A percentile compares a stretch with the other conserved stretches of the same genome.
phyloP scores from a whole-genome alignment of 2,797 vertebrate genomes.

The Amazonetta brasiliensis region DNA sequence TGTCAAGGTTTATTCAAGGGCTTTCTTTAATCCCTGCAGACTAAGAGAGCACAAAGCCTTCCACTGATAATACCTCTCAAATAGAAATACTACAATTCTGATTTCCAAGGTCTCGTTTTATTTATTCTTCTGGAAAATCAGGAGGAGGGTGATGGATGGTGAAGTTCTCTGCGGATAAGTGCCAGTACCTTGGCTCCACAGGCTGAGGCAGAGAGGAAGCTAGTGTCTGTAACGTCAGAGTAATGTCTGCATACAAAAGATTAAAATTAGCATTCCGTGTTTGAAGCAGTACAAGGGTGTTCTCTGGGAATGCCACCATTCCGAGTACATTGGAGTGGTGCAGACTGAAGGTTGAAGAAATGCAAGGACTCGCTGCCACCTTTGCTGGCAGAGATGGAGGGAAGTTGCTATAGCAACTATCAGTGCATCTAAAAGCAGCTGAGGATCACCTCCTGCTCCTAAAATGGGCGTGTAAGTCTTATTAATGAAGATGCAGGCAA shows the following conservation, averaged over 20 bases:
- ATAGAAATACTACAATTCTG: not conserved
- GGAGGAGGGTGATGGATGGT: not conserved
- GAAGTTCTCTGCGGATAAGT: not conserved
- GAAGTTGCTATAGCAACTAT: not conserved
- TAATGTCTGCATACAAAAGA: not conserved
- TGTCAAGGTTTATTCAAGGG: slow-evolving; percentile 67
- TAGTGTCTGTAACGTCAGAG: not conserved
- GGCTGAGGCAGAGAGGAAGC: not conserved
- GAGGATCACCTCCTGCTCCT: not conserved
- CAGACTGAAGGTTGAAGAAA: not conserved
- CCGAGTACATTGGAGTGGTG: rapidly evolving
- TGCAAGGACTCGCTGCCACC: not conserved
- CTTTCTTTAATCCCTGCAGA: slow-evolving; percentile 51
- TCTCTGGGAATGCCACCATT: not conserved
- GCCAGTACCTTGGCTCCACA: not conserved
- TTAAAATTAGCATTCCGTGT: not conserved
- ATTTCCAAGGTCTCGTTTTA: not conserved
- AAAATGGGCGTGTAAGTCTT: too few relatives aligned
- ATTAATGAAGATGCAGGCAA: not conserved
- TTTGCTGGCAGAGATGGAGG: not conserved
- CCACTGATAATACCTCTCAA: slow-evolving; percentile 7
- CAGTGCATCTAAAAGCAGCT: not conserved
- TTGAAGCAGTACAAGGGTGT: not conserved
- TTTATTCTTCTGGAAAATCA: not conserved
- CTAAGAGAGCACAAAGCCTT: slow-evolving; percentile 31